Evolutionary conservation across 2,113 vertebrate species (phyloP).

Genomic region (Albula glossodonta): DNA sequence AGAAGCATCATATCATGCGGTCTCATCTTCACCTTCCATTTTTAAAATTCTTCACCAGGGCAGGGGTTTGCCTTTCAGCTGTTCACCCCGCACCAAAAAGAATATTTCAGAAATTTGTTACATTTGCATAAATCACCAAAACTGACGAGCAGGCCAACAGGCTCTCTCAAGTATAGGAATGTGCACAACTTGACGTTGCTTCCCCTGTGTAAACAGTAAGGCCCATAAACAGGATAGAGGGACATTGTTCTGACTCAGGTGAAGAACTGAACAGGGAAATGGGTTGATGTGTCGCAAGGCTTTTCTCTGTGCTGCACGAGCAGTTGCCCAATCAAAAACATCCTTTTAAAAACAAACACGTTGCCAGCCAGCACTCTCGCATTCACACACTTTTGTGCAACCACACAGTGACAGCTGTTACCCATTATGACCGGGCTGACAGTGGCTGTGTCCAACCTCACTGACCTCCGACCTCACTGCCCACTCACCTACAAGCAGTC

Average conservation of each 20-base stretch:
- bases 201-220: neutral
- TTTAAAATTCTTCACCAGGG: neutral
- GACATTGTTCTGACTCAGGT: neutral
- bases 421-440: no score
- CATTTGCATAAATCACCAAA: neutral
- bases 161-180: neutral
- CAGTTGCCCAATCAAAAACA: neutral
- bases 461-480: no score
- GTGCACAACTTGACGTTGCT: neutral
- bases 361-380: neutral
- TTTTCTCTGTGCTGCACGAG: neutral
- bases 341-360: neutral
- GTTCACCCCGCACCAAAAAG: no score
- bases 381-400: neutral
- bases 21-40: neutral
- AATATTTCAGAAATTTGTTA: neutral
- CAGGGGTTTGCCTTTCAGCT: no score
- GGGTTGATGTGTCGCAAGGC: no score
- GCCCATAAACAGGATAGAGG: neutral
- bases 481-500: no score
- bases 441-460: no score
- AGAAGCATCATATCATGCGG: neutral
- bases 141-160: neutral
- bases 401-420: no score
- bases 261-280: neutral